A percentile compares a stretch with the other conserved stretches of the same genome.
Conservation (phyloP, 2,888 invertebrate species). For the Folsomia manolachei region DNA sequence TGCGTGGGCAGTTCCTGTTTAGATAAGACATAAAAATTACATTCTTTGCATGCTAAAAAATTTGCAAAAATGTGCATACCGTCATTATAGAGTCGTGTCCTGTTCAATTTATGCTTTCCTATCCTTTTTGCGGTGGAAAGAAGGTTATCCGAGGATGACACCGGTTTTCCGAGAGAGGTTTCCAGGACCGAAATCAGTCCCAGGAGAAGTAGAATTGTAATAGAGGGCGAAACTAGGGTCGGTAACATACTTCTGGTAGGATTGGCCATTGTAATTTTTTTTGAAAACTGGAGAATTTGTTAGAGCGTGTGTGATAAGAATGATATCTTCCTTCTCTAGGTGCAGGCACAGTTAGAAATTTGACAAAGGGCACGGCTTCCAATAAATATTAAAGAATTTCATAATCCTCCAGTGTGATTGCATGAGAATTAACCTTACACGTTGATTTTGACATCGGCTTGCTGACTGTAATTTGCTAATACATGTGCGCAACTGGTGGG, state of each 20-base stretch:
- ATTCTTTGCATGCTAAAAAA: no score
- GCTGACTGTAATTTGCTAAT: neutral
- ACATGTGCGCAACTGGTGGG: no score
- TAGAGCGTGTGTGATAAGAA: no score
- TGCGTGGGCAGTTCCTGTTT: slow-evolving; percentile 21
- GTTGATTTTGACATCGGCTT: slow-evolving; percentile 1
- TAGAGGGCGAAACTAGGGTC: neutral
- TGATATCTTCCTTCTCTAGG: no score
- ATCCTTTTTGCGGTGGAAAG: no score
- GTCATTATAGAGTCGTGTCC: neutral
- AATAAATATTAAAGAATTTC: slow-evolving; percentile 16
- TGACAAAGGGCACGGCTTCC: slow-evolving; percentile 7
- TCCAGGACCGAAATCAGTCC: neutral
- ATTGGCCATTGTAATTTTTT: neutral
- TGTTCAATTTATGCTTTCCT: no score
- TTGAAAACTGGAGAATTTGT: neutral
- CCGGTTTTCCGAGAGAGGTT: neutral
- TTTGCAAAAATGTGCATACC: neutral
- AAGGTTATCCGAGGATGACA: neutral
- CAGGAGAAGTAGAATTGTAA: neutral
- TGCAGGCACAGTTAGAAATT: slow-evolving; percentile 2
- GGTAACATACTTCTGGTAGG: neutral
- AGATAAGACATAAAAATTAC: no score
- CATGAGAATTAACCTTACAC: slow-evolving; percentile 5
- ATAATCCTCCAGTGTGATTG: neutral